Conservation (phyloP, 2,888 invertebrate species). For the Salpingus planirostris region DNA sequence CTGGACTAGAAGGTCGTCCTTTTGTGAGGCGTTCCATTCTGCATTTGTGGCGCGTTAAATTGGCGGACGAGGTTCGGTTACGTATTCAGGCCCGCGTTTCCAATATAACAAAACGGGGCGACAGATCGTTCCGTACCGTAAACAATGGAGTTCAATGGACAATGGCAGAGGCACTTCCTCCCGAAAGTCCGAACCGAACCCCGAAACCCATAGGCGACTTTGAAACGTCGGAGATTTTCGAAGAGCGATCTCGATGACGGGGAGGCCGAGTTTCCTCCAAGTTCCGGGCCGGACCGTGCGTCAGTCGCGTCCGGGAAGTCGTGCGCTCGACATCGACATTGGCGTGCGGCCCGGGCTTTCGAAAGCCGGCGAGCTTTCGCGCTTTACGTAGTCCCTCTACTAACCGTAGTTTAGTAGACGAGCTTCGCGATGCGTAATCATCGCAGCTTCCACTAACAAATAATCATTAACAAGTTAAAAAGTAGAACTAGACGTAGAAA, state of each 20-base stretch:
- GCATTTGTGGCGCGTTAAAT: no score
- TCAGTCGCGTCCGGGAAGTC: conserved; percentile 38
- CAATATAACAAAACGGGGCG: no score
- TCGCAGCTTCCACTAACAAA: background rate
- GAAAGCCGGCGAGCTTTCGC: conserved; percentile 17
- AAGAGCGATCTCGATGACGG: no score
- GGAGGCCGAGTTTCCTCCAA: conserved; percentile 13
- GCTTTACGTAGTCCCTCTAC: conserved; percentile 6
- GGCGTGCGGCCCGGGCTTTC: conserved; percentile 7
- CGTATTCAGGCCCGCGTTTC: no score
- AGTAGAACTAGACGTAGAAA: no score
- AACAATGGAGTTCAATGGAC: conserved; percentile 14
- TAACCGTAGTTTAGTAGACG: conserved; percentile 2
- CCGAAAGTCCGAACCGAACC: background rate
- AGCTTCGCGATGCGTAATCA: background rate
- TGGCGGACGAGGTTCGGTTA: no score
- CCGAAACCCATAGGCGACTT: conserved; percentile 5
- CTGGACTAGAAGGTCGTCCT: no score
- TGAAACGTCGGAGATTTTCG: conserved; percentile 12
- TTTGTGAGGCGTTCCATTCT: no score
- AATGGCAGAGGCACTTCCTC: conserved; percentile 10
- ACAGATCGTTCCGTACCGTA: background rate
- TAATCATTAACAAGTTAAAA: background rate
- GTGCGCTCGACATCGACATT: conserved; percentile 25
- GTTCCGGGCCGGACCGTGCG: conserved; percentile 22